These are phyloP conservation scores for Clavelina lepadiformis DNA, from an alignment of 23 tunicate genomes.

Conservation along the genomic window DNA sequence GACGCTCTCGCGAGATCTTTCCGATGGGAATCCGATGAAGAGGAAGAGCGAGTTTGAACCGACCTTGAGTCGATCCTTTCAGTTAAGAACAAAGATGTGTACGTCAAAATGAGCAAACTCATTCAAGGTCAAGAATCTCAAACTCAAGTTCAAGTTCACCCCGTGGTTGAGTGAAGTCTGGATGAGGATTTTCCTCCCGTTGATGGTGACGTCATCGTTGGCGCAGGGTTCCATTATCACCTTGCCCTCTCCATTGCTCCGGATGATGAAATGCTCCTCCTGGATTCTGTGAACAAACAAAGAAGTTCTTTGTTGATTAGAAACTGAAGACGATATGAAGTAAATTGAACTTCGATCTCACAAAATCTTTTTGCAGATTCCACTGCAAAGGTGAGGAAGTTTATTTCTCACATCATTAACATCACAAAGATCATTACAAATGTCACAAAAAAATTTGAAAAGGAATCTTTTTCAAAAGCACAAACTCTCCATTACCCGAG, in stretches of 20 bases:
- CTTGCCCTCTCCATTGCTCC: constrained; percentile 11
- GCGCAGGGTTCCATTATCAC: constrained; percentile 32
- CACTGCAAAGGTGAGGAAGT: too few relatives aligned
- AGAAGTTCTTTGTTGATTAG: too few relatives aligned
- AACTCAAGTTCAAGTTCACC: too few relatives aligned
- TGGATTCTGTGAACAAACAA: constrained; percentile 49
- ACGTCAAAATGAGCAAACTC: neutral
- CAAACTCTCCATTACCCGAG: too few relatives aligned
- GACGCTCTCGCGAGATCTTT: constrained; percentile 15
- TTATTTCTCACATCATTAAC: too few relatives aligned
- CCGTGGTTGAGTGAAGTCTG: constrained; percentile 52
- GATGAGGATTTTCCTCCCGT: constrained; percentile 30
- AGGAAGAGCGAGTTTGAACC: constrained; percentile 71
- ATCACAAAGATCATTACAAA: too few relatives aligned
- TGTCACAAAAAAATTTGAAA: too few relatives aligned
- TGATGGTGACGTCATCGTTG: constrained; percentile 46
- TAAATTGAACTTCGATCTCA: too few relatives aligned
- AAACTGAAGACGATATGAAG: too few relatives aligned
- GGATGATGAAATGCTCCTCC: constrained; percentile 49
- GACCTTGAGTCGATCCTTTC: constrained; percentile 68
- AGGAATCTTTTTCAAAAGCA: too few relatives aligned
- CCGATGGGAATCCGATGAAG: constrained; percentile 59
- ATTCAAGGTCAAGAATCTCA: too few relatives aligned
- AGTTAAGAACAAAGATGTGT: neutral
- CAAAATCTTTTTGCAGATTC: too few relatives aligned